Evolutionary conservation across 2,797 vertebrate species (phyloP).

Genomic region (Serranus cabrilla): DNA sequence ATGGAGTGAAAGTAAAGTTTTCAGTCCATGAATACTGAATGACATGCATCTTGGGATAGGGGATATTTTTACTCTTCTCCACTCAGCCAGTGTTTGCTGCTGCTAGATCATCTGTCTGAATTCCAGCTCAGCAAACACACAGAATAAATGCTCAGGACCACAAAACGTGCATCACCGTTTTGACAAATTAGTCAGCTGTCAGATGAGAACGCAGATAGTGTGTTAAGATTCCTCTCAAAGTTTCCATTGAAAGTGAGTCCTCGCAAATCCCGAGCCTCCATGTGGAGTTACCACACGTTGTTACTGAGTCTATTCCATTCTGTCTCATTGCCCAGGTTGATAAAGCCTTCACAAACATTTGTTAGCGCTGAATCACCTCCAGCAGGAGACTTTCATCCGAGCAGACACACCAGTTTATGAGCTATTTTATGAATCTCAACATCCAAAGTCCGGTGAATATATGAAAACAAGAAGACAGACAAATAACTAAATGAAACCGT

Average conservation of each 20-base stretch:
- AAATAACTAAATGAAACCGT: conserved; percentile 33
- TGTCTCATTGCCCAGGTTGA: conserved; percentile 5
- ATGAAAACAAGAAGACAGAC: conserved; percentile 25
- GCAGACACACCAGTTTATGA: conserved; percentile 21
- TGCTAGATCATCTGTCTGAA: conserved; percentile 23
- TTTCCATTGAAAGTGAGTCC: not conserved
- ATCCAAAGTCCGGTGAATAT: conserved; percentile 21
- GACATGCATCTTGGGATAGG: conserved; percentile 43
- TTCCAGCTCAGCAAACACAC: conserved; percentile 22
- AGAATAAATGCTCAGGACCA: conserved; percentile 4
- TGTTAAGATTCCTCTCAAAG: not conserved
- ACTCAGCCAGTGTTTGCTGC: conserved; percentile 33
- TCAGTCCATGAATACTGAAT: conserved; percentile 55
- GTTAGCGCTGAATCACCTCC: conserved; percentile 29
- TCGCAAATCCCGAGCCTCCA: not conserved
- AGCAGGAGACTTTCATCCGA: conserved; percentile 25
- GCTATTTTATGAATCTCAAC: conserved; percentile 37
- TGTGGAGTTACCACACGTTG: conserved; percentile 1
- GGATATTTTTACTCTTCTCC: conserved; percentile 52
- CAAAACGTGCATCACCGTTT: conserved; percentile 3
- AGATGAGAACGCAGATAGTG: conserved; percentile 14
- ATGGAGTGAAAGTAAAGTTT: conserved; percentile 50
- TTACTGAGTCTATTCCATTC: not conserved
- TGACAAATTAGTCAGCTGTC: conserved; percentile 12
- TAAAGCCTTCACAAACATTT: conserved; percentile 14